Conservation (phyloP, 2,797 vertebrate genomes). For the Sebastes wilsoni region DNA sequence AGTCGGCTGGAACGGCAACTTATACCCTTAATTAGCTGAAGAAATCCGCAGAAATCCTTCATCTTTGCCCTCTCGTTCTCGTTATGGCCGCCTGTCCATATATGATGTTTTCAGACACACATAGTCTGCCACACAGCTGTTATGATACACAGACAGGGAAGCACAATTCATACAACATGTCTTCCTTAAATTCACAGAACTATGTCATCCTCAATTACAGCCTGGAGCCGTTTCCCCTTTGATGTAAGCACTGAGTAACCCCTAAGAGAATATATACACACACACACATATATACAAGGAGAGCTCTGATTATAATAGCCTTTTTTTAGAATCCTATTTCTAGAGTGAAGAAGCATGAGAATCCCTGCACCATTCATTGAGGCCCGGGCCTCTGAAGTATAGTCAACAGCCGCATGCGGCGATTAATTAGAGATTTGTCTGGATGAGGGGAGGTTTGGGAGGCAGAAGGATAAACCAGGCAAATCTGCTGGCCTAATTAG, state of each 20-base stretch:
- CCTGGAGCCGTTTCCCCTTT: conserved; percentile 35
- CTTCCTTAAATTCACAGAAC: conserved; percentile 23
- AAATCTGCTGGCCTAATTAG: conserved; percentile 81
- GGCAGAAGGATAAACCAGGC: conserved; percentile 68
- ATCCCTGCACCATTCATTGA: conserved; percentile 53
- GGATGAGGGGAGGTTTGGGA: conserved; percentile 72
- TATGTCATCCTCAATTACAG: conserved; percentile 35
- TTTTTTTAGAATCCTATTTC: conserved; percentile 61
- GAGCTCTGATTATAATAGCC: conserved; percentile 51
- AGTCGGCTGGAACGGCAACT: conserved; percentile 9
- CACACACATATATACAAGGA: conserved; percentile 1
- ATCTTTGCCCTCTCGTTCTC: conserved; percentile 40
- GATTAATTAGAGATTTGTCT: conserved; percentile 82
- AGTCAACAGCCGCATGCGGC: conserved; percentile 72
- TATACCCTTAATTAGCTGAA: conserved; percentile 57
- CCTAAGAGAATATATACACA: conserved; percentile 27
- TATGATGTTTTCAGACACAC: background rate
- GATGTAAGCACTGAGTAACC: conserved; percentile 49
- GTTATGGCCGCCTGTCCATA: conserved; percentile 16
- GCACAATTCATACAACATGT: conserved; percentile 5
- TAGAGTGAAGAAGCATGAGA: conserved; percentile 47
- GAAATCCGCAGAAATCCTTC: conserved; percentile 47
- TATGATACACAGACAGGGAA: background rate
- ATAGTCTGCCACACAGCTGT: background rate
- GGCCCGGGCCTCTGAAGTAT: conserved; percentile 65